Percentiles rank a stretch among this genome's conserved stretches.
Evolutionary conservation across 2,113 vertebrate genomes (phyloP).

Genomic region (Alethe diademata): DNA sequence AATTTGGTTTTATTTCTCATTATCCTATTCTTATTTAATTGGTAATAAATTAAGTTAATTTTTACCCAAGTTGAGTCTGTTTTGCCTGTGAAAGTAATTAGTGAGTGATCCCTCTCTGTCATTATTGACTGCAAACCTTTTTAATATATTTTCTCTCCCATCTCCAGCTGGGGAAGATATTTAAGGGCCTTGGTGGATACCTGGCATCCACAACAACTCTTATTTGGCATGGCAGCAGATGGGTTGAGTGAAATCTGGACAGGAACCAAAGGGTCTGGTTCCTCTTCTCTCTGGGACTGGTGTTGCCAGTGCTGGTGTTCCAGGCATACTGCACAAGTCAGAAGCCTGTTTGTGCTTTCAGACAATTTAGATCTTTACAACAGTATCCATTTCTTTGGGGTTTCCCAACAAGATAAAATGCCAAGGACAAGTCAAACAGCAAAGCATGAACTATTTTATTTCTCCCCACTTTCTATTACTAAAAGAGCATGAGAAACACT

Average conservation of each 20-base stretch:
- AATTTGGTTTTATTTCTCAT: neutral
- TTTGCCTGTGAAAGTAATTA: neutral
- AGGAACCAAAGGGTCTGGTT: neutral
- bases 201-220: neutral
- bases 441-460: slow-evolving; percentile 51
- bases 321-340: neutral
- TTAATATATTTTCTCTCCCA: neutral
- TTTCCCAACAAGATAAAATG: slow-evolving; percentile 19
- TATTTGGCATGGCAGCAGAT: neutral
- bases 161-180: neutral
- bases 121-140: neutral
- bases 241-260: neutral
- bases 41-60: neutral
- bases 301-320: fast-evolving
- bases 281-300: neutral
- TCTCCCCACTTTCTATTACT: slow-evolving; percentile 28
- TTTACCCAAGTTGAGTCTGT: neutral
- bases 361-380: neutral
- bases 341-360: neutral
- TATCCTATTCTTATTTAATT: neutral
- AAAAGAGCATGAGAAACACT: slow-evolving; percentile 70
- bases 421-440: slow-evolving; percentile 41
- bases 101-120: neutral
- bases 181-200: neutral
- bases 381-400: neutral